These are phyloP conservation scores for Lota lota DNA, from an alignment of 2,113 vertebrate species.

Conservation along the genomic window DNA sequence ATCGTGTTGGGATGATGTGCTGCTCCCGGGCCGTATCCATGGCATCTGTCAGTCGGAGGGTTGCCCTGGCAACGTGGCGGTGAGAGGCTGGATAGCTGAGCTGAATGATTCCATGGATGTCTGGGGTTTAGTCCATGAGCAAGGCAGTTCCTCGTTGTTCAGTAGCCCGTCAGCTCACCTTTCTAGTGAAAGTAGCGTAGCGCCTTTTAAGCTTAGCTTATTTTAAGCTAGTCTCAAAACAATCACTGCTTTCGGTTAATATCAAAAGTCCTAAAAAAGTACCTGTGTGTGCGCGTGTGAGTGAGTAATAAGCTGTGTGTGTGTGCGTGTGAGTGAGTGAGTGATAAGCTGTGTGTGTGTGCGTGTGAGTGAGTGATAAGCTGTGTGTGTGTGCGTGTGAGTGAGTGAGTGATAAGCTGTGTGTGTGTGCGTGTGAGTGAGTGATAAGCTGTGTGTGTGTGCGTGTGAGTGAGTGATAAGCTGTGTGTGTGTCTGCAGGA, in stretches of 20 bases:
- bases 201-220: too few species aligned
- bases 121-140: background rate
- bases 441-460: background rate
- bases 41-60: conserved; percentile 49
- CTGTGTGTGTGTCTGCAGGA: conserved; percentile 30
- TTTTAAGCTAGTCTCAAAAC: too few species aligned
- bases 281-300: background rate
- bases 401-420: background rate
- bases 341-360: conserved; percentile 3
- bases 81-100: conserved; percentile 20
- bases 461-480: conserved; percentile 4
- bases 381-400: background rate
- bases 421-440: background rate
- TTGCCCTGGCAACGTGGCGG: conserved; percentile 40
- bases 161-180: background rate
- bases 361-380: background rate
- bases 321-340: background rate
- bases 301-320: conserved; percentile 1
- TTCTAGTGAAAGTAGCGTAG: background rate
- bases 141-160: background rate
- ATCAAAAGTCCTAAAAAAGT: too few species aligned
- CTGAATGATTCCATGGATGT: too few species aligned
- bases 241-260: too few species aligned
- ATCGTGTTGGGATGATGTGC: conserved; percentile 57
- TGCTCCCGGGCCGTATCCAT: conserved; percentile 33